Evolutionary conservation across 2,888 invertebrate species (phyloP), one percentile per base, ranked within the genome.

Genomic region (Agrotis exclamationis): DNA sequence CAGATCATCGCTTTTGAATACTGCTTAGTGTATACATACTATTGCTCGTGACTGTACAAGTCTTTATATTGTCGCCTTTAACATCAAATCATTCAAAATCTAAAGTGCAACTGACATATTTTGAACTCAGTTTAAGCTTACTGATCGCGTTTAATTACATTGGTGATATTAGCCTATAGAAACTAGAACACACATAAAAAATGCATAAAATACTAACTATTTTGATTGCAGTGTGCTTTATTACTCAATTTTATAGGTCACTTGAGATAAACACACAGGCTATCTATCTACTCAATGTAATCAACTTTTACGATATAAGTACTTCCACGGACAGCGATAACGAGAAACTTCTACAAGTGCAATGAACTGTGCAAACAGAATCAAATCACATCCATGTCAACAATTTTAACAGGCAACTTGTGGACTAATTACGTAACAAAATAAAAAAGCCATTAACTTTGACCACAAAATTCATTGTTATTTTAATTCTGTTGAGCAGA

Each of bases 331-430:
- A 33, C 39, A 16, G 18, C 7, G 14, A 28, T 6, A 20, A 13
- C 14, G 3, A 48, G 44, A 62, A 50, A 47, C 20, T 60, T 45
- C 24, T 39, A 28, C 4, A 22, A 64, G n/a, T n/a, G 16, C 16
- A 33, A 4, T 22, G 33, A 22, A 50, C 18, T 44, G 59, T 18
- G 20, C 20, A 39, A n/a, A 68, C 44, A n/a, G 50, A 54, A 67
- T 67, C 58, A 57, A 44, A 18, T 33, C 24, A 57, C 22, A 58
- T 44, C 62, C 53, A 33, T 48, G 62, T 76, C 65, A 65, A 76
- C 51, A 75, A 22, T 59, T 72, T 66, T 67, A 67, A 51, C 50
- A 67, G 16, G 7, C 13, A 6, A 45, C 50, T 44, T 24, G 28
- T 2, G 28, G 5, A 0, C 1, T 54, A 5, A 54, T n/a, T 28